Evolutionary conservation across 2,113 vertebrate species (phyloP), one percentile per base, ranked within the genome.

Genomic region (Python bivittatus): DNA sequence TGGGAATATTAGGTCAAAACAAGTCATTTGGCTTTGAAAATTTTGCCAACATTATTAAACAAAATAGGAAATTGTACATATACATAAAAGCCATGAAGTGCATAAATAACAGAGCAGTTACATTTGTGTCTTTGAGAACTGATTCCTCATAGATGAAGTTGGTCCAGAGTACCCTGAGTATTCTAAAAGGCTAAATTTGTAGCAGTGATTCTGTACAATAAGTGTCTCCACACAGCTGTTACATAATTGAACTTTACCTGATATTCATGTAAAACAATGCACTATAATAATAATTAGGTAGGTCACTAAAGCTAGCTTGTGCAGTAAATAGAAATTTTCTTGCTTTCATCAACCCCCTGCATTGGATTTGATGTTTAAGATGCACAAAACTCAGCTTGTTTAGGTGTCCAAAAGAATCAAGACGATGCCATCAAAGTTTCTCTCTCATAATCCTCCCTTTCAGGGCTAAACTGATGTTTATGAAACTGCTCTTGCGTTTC

Each of bases 101-200:
- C 57, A 68, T 64, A 88, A 22, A 52, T n/a, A 42, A 38, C n/a
- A 27, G 27, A 38, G 27, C 53, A 53, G 25, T 88, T 42, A 84
- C 42, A 53, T 84, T 7, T 15, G 44, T 61, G 22, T 53, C 53
- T 54, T 88, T 27, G 42, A 92, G 27, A 79, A 84, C 13, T 8
- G 54, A 88, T 88, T 88, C 61, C 33, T 42, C 58, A 54, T 27
- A 89, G n/a, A n/a, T 58, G 68, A 88, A 92, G n/a, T 72, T 56
- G 88, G 56, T 92, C 91, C 57, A 9, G 10, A 52, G 23, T 84
- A 92, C 56, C 79, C 44, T 56, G 57, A 89, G 72, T 53, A 88
- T 57, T 60, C 68, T 22, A 60, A 88, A 60, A 60, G 42, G 64
- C 54, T 84, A 92, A 79, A 48, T 84, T 88, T 92, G 64, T 56